These are phyloP conservation scores for Neoitamus cyanurus DNA, from an alignment of 2,888 invertebrate species.

Conservation along the genomic window DNA sequence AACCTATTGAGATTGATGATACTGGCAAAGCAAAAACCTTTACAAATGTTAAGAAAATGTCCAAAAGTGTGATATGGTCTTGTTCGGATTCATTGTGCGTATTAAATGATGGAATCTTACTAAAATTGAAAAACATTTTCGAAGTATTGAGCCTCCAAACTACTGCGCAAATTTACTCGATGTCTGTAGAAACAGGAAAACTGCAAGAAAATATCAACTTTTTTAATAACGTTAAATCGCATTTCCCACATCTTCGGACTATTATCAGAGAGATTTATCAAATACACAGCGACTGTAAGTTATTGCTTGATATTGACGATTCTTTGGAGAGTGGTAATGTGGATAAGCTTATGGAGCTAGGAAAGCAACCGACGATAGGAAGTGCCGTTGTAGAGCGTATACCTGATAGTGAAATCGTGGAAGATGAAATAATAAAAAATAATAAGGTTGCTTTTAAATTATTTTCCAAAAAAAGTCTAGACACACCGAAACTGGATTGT, in stretches of 20 bases:
- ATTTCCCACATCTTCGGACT: neutral
- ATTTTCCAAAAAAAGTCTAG: neutral
- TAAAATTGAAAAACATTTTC: slow-evolving; percentile 9
- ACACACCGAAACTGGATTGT: slow-evolving; percentile 16
- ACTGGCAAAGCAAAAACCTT: neutral
- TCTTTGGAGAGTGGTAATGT: too few species aligned
- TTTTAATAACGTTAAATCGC: neutral
- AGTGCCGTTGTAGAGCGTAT: neutral
- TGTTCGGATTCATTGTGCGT: neutral
- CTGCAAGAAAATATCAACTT: neutral
- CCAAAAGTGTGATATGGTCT: neutral
- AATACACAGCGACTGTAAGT: too few species aligned
- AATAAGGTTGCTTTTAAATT: neutral
- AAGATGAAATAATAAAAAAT: slow-evolving; percentile 3
- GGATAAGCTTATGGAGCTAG: neutral
- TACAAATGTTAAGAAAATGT: neutral
- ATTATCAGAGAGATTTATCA: neutral
- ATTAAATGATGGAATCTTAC: slow-evolving; percentile 9
- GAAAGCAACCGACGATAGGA: neutral
- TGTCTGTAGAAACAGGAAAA: neutral
- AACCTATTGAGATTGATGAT: neutral
- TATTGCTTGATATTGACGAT: too few species aligned
- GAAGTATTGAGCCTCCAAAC: neutral
- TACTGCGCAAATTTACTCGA: neutral
- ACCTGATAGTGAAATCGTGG: neutral